Evolutionary conservation across 2,888 invertebrate genomes (phyloP).

Genomic region (Aleiodes testaceus): DNA sequence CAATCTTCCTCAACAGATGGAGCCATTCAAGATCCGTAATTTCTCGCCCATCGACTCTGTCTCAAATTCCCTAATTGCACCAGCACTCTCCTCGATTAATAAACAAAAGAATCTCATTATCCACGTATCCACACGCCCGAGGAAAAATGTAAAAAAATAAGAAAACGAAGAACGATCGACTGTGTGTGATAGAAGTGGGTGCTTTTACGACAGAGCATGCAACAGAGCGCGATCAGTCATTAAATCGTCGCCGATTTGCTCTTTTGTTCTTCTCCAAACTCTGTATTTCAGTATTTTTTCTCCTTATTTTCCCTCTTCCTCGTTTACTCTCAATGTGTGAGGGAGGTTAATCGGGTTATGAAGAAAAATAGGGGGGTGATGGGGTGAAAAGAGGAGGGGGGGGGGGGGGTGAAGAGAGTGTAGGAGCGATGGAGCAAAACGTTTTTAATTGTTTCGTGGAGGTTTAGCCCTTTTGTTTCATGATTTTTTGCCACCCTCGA

Average conservation of each 20-base stretch:
- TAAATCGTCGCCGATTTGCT: constrained; percentile 68
- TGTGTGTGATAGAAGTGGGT: constrained; percentile 41
- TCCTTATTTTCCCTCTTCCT: neutral
- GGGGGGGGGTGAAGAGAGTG: constrained; percentile 45
- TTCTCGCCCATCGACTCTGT: no score
- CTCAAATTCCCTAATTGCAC: neutral
- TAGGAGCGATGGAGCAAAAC: constrained; percentile 70
- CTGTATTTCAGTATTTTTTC: constrained; percentile 32
- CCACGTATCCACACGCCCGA: constrained; percentile 65
- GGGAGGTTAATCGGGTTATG: constrained; percentile 50
- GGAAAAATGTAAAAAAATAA: constrained; percentile 30
- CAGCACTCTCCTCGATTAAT: neutral
- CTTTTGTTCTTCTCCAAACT: constrained; percentile 64
- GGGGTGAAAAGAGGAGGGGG: constrained; percentile 5
- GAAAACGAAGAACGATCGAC: constrained; percentile 49
- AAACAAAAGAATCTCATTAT: constrained; percentile 67
- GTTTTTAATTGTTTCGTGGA: constrained; percentile 73
- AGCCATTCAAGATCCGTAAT: no score
- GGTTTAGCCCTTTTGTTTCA: constrained; percentile 68
- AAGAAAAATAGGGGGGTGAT: constrained; percentile 40
- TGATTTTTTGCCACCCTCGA: constrained; percentile 59
- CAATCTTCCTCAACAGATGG: no score
- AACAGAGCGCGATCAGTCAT: constrained; percentile 69
- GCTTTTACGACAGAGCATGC: constrained; percentile 55
- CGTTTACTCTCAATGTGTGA: constrained; percentile 42